Evolutionary conservation across 1,140 invertebrate species (phyloP).

Genomic region (Lepidurus couesii): DNA sequence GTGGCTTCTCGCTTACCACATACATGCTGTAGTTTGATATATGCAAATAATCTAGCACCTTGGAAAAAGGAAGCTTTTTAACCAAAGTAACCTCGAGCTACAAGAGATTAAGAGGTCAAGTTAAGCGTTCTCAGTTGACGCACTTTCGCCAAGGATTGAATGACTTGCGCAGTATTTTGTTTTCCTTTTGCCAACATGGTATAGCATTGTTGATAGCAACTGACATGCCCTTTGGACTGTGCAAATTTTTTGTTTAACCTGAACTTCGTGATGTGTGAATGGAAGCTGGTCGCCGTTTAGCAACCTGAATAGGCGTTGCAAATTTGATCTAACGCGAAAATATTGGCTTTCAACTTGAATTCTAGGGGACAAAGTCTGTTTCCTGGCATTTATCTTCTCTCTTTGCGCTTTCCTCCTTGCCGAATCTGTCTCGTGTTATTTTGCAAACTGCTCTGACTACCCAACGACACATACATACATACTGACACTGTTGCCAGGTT

Average conservation of each 20-base stretch:
- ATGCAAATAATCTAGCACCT: constrained; percentile 1
- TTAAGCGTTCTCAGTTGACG: constrained; percentile 3
- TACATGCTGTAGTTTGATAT: neutral
- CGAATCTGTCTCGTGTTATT: neutral
- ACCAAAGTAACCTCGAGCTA: neutral
- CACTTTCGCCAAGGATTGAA: constrained; percentile 15
- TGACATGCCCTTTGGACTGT: neutral
- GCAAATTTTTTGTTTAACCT: neutral
- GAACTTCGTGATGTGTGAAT: neutral
- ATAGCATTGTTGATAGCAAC: constrained; percentile 7
- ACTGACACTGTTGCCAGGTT: constrained; percentile 8
- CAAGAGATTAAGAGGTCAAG: neutral
- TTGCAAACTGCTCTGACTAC: neutral
- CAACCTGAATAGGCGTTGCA: neutral
- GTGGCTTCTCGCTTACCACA: neutral
- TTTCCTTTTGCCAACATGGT: neutral
- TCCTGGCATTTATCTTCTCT: constrained; percentile 11
- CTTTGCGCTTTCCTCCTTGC: neutral
- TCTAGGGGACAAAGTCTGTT: neutral
- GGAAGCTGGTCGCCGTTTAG: neutral
- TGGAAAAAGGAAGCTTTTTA: neutral
- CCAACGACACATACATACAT: neutral
- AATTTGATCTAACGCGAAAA: neutral
- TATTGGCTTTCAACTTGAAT: neutral
- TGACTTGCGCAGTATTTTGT: neutral